phyloP scores from a whole-genome alignment of 1,140 invertebrate species.

The Schlechtendalia chinensis region DNA sequence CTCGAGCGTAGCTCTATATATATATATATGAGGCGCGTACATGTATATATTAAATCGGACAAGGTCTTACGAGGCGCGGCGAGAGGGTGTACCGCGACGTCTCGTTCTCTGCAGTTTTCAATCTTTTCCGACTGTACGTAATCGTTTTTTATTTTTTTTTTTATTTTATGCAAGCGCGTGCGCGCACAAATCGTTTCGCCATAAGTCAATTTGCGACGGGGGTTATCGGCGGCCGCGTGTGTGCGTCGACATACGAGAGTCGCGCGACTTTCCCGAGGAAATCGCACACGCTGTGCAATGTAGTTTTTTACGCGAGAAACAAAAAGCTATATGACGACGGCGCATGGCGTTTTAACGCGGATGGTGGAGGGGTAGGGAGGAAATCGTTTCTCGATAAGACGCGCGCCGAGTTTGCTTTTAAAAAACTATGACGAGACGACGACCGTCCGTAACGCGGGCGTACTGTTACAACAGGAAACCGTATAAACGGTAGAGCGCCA shows the following conservation, averaged over 20 bases:
- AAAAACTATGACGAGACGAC: background rate
- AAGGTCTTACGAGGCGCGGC: too few species aligned
- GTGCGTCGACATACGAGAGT: background rate
- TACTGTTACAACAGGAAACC: background rate
- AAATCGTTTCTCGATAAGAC: background rate
- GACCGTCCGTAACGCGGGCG: too few species aligned
- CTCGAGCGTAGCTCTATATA: too few species aligned
- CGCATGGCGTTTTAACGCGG: background rate
- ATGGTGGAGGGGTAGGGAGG: too few species aligned
- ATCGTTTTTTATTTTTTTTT: background rate
- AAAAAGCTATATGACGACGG: constrained; percentile 11
- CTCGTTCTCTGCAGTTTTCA: background rate
- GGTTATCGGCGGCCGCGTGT: background rate
- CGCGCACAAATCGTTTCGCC: background rate
- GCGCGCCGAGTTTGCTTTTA: background rate
- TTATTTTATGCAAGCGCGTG: background rate
- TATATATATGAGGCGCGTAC: too few species aligned
- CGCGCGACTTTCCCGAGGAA: background rate
- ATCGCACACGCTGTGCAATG: background rate
- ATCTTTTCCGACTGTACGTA: too few species aligned
- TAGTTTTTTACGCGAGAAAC: background rate
- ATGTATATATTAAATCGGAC: too few species aligned
- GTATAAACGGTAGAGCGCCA: background rate
- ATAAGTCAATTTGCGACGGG: background rate
- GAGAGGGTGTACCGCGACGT: too few species aligned